Evolutionary conservation across 2,888 invertebrate genomes (phyloP), one percentile per base, ranked within the genome.

Genomic region (Salticus scenicus): DNA sequence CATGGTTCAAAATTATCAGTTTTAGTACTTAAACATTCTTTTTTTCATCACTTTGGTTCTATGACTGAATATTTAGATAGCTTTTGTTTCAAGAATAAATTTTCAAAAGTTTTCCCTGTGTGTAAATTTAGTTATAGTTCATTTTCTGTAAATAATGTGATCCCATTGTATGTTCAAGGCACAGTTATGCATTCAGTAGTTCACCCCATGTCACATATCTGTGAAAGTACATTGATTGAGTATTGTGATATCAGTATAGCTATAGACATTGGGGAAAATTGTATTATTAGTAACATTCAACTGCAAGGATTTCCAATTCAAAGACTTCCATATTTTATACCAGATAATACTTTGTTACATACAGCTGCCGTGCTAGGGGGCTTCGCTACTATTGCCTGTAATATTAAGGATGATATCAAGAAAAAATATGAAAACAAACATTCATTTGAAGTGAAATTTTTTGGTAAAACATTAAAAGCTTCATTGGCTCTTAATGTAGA

Each of bases 11-110:
- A 90, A 10, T 88, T 92, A 24, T 89, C 90, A 77, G 88, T 92
- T 7, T 76, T 92, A 4, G 89, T 90, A 1, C 89, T 92, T 80
- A 90, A 91, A 75, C 88, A 89, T 5, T 92, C 92, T 0, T 90
- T 89, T 83, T 92, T 92, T 88, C 91, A 91, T 77, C 92, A 92
- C 87, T 90, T 92, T 41, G 92, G 92, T 8, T 92, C 92, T 1
- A 91, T 91, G 87, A 57, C 70, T 33, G 90, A 90, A 77, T 90
- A 90, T 71, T 20, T 90, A 12, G 82, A 87, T 1, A 88, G 89
- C 73, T 83, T 89, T 12, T 87, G 85, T 47, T 27, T 37, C 24
- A 75, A 79, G 74, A 69, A 69, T 20, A 72, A 57, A 37, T 87
- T 88, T 66, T 64, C 78, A 51, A 71, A 80, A 41, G 76, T 66